These are phyloP conservation scores for Hipparchia sbordonii DNA, from an alignment of 2,888 invertebrate species.

Conservation along the genomic window DNA sequence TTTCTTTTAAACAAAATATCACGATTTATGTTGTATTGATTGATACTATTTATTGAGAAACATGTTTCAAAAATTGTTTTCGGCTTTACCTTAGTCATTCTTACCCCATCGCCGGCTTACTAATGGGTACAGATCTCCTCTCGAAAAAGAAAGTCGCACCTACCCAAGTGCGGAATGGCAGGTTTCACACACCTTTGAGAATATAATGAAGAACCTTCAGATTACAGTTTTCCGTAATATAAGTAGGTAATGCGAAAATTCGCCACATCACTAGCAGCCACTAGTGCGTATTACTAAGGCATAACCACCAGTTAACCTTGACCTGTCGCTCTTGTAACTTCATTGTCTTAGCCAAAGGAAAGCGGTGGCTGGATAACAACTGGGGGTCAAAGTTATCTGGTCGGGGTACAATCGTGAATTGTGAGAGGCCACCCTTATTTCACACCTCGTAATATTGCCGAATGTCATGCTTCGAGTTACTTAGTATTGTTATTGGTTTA, in stretches of 20 bases:
- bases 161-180: no score
- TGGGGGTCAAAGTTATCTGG: conserved; percentile 15
- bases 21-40: no score
- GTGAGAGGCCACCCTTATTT: conserved; percentile 25
- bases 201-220: no score
- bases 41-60: no score
- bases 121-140: no score
- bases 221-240: no score
- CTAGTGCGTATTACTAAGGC: conserved; percentile 26
- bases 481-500: conserved; percentile 26
- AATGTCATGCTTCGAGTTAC: conserved; percentile 28
- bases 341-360: conserved; percentile 31
- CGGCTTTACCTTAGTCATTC: no score
- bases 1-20: no score
- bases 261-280: conserved; percentile 14
- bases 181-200: no score
- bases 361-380: conserved; percentile 10
- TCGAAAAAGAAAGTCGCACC: no score
- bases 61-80: no score
- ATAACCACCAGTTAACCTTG: conserved; percentile 26
- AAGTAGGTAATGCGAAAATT: neutral
- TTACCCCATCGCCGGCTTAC: no score
- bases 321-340: conserved; percentile 27
- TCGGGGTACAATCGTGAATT: conserved; percentile 11
- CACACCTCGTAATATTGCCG: conserved; percentile 28